Evolutionary conservation across 2,888 invertebrate species (phyloP), one percentile per base, ranked within the genome.

Genomic region (Chalcis sispes): DNA sequence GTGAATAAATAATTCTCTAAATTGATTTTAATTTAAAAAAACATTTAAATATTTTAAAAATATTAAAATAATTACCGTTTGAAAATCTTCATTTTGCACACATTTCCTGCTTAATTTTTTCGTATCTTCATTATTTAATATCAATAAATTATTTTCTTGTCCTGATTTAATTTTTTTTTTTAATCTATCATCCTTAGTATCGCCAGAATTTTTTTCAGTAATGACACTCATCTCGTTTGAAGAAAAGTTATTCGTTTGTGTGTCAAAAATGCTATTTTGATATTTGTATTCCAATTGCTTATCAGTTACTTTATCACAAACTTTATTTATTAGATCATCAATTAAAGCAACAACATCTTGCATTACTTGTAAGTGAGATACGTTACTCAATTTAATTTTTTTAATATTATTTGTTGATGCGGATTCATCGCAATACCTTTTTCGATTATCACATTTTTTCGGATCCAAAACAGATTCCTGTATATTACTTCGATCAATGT

Each of bases 311-410:
- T 40, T 54, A n/a, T 88, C 84, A 64, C 87, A 88, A 32, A 89
- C 88, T 78, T 85, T 86, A 0, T 83, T 85, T 20, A 89, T 85
- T 20, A 89, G 73, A 65, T 88, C 87, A 50, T 88, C 88, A 73
- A 88, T 85, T 46, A 89, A 73, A 5, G 84, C 85, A 4, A 88
- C 84, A 2, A 89, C 88, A 50, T 89, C 89, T 27, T 88, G 86
- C 87, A 89, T 87, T 20, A 88, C 72, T 75, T 88, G 84, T 18
- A 88, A 81, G 70, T 87, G 87, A 8, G 86, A 88, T 1, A 85
- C 80, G 56, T 81, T 85, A 36, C 4, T 48, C n/a, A 52, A 29
- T 27, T 70, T 75, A 0, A 56, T 10, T 58, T 25, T 62, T 56
- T 75, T 75, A 23, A 27, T 8, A 2, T 32, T 8, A 58, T 5